Base-by-base conservation (phyloP, 2,113 vertebrate genomes). In the Pterocles gutturalis region DNA sequence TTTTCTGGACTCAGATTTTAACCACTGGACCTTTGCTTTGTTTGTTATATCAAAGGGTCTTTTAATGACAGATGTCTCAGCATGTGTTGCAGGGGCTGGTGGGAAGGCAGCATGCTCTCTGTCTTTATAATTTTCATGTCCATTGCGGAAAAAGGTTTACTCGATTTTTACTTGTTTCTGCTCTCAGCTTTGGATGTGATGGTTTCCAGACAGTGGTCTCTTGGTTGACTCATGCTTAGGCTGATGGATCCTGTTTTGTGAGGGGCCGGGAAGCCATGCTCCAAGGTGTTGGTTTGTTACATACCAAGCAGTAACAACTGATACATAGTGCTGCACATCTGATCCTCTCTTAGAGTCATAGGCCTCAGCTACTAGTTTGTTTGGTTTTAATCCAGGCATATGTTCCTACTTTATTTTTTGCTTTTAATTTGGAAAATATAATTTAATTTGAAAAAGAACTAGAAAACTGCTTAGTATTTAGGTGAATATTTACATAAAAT, bases 251-350 rank as follows among this genome's bases (percentile, higher is more conserved):
- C 38, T 13, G 4, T 38, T 11, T 53, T 43, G 19, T 22, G 9
- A 5, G 36, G 25, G 21, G 20, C 54, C 3, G 7, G 55, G 57
- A 86, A 80, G 38, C 49, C 3, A 0, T 0, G 0, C 43, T 54
- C 51, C 13, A 13, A 36, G 33, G 18, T 70, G 31, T 48, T 70
- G 58, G 8, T 61, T 80, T 55, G 33, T 61, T 51, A 3, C 21
- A 17, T n/a, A 53, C 60, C 41, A 28, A 31, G 26, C 21, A n/a
- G 22, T 66, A 57, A 53, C 16, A 55, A 5, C 49, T 65, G 24
- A 26, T n/a, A 26, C 13, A 15, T 28, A 49, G 54, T 22, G 5
- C 36, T 58, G 81, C 29, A n/a, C 51, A 48, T 22, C 36, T 78
- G 36, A 84, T n/a, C 12, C 57, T 89, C 0, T 72, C 45, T 49